Evolutionary conservation across 1,140 invertebrate species (phyloP).

Genomic region (Caenorhabditis brenneri): DNA sequence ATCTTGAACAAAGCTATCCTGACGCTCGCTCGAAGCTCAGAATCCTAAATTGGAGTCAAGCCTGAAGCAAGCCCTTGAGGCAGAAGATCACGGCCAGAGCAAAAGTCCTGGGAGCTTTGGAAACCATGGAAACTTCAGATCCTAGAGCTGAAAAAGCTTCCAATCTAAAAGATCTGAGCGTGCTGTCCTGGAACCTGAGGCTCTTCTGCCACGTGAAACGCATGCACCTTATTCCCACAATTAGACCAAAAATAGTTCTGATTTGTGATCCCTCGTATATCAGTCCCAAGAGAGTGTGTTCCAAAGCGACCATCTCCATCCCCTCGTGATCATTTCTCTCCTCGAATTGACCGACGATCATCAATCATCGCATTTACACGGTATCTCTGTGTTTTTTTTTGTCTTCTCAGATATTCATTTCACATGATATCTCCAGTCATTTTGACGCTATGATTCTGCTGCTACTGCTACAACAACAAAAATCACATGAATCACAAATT

Average conservation of each 20-base stretch:
- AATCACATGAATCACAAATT: not conserved
- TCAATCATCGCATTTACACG: not conserved
- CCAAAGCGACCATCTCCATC: not conserved
- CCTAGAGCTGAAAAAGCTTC: too few species aligned
- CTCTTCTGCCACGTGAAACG: too few species aligned
- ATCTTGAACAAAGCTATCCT: too few species aligned
- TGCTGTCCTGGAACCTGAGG: too few species aligned
- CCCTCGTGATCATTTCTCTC: not conserved
- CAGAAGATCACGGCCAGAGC: too few species aligned
- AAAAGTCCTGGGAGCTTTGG: too few species aligned
- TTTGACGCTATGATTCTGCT: not conserved
- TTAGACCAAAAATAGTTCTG: not conserved
- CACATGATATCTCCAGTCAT: not conserved
- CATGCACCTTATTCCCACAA: too few species aligned
- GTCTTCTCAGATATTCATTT: not conserved
- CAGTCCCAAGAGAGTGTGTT: not conserved
- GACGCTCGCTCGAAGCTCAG: too few species aligned
- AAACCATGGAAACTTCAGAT: too few species aligned
- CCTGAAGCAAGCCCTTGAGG: too few species aligned
- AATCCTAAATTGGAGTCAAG: too few species aligned
- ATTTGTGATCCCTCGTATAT: not conserved
- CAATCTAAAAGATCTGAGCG: too few species aligned
- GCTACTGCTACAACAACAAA: not conserved
- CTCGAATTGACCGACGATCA: conserved; percentile 8
- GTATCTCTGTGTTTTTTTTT: not conserved